Percentiles rank a stretch among this genome's conserved stretches.
These are phyloP conservation scores for Ispidina lecontei DNA, from an alignment of 2,797 vertebrate species.

Conservation along the genomic window DNA sequence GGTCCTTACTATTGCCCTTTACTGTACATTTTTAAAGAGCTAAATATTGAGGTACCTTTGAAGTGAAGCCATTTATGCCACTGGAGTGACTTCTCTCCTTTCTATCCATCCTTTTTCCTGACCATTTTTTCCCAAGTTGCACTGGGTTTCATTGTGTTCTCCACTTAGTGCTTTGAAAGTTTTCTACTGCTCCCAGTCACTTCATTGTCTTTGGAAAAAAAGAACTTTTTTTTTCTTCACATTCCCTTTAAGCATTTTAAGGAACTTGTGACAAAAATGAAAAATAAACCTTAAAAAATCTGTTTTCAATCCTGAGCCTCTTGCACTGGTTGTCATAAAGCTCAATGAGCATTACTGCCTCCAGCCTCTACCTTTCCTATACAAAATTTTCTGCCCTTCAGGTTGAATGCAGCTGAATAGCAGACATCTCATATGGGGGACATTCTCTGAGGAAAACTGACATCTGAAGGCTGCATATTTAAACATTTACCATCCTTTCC, in stretches of 20 bases:
- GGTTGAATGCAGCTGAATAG: neutral
- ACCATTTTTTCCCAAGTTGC: neutral
- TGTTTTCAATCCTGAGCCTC: slow-evolving; percentile 36
- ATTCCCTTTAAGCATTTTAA: slow-evolving; percentile 40
- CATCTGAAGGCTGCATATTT: slow-evolving; percentile 62
- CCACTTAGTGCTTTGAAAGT: neutral
- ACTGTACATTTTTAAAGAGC: neutral
- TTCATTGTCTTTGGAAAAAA: slow-evolving; percentile 32
- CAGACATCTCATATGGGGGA: slow-evolving; percentile 37
- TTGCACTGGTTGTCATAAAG: slow-evolving; percentile 33
- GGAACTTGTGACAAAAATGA: slow-evolving; percentile 54
- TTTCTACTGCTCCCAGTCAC: neutral
- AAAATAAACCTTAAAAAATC: slow-evolving; percentile 63
- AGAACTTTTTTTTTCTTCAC: neutral
- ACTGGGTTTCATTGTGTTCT: neutral
- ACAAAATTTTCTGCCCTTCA: slow-evolving; percentile 57
- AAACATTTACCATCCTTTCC: slow-evolving; percentile 53
- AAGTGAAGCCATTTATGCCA: neutral
- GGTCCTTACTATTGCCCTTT: neutral
- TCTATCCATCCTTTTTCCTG: neutral
- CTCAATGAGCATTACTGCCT: slow-evolving; percentile 48
- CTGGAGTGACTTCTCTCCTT: neutral
- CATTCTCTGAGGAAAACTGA: slow-evolving; percentile 57
- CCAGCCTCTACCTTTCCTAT: slow-evolving; percentile 34
- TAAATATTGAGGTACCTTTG: neutral